Evolutionary conservation across 2,797 vertebrate genomes (phyloP).

Genomic region (Cyclura pinguis): DNA sequence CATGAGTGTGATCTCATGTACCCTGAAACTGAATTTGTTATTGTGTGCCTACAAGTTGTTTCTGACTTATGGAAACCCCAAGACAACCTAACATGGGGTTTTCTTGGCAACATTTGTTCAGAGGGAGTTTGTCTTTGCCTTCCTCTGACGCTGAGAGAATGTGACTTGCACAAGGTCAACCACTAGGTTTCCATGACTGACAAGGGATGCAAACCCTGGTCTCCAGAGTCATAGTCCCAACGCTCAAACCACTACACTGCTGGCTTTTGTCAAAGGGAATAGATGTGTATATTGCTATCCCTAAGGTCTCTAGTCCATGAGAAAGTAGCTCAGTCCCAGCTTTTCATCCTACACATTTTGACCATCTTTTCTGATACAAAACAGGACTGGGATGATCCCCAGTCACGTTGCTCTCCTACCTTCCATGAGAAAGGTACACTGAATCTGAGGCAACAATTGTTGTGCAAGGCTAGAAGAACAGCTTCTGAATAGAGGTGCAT

Average conservation of each 20-base stretch:
- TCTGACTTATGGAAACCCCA: no score
- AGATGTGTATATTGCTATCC: background rate
- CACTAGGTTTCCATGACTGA: no score
- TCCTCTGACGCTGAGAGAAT: no score
- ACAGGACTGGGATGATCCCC: background rate
- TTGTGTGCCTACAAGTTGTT: no score
- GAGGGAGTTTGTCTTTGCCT: no score
- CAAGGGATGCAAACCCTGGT: no score
- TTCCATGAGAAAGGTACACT: background rate
- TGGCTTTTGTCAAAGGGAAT: background rate
- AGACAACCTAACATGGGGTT: no score
- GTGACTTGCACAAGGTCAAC: no score
- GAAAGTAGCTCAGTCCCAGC: background rate
- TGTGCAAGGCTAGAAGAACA: background rate
- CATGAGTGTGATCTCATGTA: background rate
- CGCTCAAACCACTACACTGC: no score
- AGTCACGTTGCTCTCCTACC: background rate
- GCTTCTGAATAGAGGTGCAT: conserved; percentile 16
- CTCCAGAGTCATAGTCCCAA: no score
- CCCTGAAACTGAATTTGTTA: background rate
- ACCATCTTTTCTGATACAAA: background rate
- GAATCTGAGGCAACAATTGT: background rate
- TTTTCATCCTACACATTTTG: background rate
- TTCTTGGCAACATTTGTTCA: no score
- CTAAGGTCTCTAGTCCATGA: background rate